Base-by-base conservation (phyloP, 2,888 invertebrate genomes). In the Bruchidius siliquastri region DNA sequence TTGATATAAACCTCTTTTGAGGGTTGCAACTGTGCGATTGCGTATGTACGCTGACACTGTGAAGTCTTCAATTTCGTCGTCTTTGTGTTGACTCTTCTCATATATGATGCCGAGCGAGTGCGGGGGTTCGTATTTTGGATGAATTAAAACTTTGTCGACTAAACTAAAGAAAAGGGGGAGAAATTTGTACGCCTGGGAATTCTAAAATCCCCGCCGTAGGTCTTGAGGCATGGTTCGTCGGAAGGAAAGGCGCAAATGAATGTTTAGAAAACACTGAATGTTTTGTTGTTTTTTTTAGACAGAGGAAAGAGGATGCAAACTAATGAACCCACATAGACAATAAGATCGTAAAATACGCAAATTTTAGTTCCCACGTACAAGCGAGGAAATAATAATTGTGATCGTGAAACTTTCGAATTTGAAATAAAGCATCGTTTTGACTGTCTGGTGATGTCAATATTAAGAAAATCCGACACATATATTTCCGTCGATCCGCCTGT, bases 241-340 rank as follows among this genome's bases (percentile, higher is more conserved):
- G 75, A 76, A 73, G 74, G 76, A 49, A 18, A 76, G 75, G 75
- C 77, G 75, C 74, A 79, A 79, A 79, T 79, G 77, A 78, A 78
- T 79, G 78, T 79, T 79, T 79, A 78, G 76, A 77, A 75, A 79
- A 79, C 78, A 77, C 75, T 72, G 74, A 74, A 75, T 73, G 74
- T 72, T 75, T 74, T 71, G 72, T 74, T 71, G 49, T 67, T n/a
- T 71, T 74, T 74, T 72, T 74, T 69, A 73, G 71, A 69, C 67
- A 66, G 70, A 72, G 71, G 69, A 4, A 21, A 4, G 32, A 8
- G 26, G 26, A 26, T 26, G 26, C 3, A 26, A 26, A 26, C 8
- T 2, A 8, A 26, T 26, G 26, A 26, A 26, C 8, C 26, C 26
- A 26, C 26, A 8, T 26, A 26, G 26, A 26, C 8, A 2, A 4